These are phyloP conservation scores for Manduca sexta DNA, from an alignment of 1,140 invertebrate species.

Conservation along the genomic window DNA sequence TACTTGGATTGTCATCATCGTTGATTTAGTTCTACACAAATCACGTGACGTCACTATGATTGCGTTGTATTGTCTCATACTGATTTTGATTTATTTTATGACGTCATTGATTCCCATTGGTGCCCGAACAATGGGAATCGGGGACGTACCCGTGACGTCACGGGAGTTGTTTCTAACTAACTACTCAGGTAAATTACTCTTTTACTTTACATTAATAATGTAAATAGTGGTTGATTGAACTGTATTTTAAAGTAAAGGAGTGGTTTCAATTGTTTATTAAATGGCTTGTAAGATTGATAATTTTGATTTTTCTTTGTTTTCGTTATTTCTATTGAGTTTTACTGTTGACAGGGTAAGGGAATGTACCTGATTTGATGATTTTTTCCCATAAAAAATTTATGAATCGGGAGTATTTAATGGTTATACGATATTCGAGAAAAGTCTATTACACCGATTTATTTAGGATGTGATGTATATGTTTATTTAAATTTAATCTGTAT, in stretches of 20 bases:
- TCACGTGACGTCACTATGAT: slow-evolving; percentile 6
- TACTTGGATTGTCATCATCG: background rate
- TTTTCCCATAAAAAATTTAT: slow-evolving; percentile 59
- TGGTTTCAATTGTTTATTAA: slow-evolving; percentile 11
- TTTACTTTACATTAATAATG: background rate
- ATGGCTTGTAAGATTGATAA: background rate
- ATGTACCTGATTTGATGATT: slow-evolving; percentile 55
- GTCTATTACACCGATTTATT: background rate
- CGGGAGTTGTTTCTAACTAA: slow-evolving; percentile 8
- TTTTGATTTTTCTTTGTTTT: slow-evolving; percentile 9
- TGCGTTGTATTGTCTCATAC: too few species aligned
- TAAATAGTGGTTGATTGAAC: background rate
- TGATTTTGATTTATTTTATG: slow-evolving; percentile 3
- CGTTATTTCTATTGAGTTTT: slow-evolving; percentile 32
- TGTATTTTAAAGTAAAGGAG: background rate
- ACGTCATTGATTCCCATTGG: slow-evolving; percentile 22
- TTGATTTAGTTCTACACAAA: slow-evolving; percentile 16
- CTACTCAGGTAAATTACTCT: background rate
- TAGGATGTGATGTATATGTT: too few species aligned
- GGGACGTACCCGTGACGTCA: slow-evolving; percentile 5
- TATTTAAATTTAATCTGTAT: too few species aligned
- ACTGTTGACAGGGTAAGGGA: slow-evolving; percentile 20
- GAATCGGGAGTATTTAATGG: slow-evolving; percentile 35
- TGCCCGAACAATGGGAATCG: slow-evolving; percentile 30
- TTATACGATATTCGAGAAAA: slow-evolving; percentile 1